Evolutionary conservation across 2,888 invertebrate species (phyloP), one percentile per base, ranked within the genome.

Genomic region (Rhabditophanes sp.): DNA sequence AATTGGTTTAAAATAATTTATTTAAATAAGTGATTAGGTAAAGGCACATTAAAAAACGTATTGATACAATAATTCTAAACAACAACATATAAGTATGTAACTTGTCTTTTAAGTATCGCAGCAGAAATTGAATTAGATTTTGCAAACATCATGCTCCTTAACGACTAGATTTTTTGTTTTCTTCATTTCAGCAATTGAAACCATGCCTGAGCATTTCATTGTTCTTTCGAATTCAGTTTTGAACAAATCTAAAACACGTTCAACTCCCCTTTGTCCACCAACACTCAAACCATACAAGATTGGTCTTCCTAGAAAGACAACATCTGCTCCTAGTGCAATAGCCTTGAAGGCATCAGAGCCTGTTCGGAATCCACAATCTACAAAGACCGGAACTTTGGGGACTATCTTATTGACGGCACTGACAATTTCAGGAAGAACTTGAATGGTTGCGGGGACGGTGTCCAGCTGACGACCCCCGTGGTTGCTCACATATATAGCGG

Each of bases 381-480:
- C 25, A 34, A 45, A 48, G 16, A 44, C 46, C 5, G 52, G 52
- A 17, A 48, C 35, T 9, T 35, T 29, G n/a, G n/a, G n/a, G n/a
- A n/a, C n/a, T n/a, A n/a, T n/a, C 4, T 37, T 38, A 9, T 32
- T 23, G 1, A 46, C 46, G 2, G 48, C 46, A 6, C 30, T 24
- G 4, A 50, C 41, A 19, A 53, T 36, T 16, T 41, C 46, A 1
- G 48, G 49, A 20, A 55, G 41, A 6, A 37, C 44, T 35, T 53
- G 48, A 14, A 55, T 50, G 36, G 82, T 74, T 9, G 84, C 76
- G 28, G 79, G 79, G 6, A 78, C 78, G n/a, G 77, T 75, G 62
- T 84, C 83, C 19, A 84, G 68, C 68, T 88, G 87, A 15, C 54
- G 33, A 0, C 79, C 87, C 2, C 88, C 88, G 66, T 88, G 88